phyloP scores from a whole-genome alignment of 2,888 invertebrate genomes.

The Sesia apiformis region DNA sequence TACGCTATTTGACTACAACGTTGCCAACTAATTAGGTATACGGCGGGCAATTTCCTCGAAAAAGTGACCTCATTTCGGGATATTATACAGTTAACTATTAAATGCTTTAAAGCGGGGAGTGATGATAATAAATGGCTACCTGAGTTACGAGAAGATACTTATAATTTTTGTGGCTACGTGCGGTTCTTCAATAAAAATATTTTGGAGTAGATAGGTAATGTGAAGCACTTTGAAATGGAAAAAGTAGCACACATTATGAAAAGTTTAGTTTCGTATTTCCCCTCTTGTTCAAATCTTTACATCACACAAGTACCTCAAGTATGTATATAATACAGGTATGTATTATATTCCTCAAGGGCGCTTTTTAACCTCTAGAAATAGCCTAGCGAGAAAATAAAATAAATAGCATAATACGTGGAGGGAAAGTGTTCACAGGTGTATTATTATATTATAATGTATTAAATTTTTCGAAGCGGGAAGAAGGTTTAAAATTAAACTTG shows the following conservation, averaged over 20 bases:
- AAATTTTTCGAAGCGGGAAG: no score
- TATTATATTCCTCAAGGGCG: not conserved
- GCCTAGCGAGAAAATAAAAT: not conserved
- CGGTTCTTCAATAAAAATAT: no score
- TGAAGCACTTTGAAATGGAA: not conserved
- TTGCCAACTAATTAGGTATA: slow-evolving; percentile 14
- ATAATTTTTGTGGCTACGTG: no score
- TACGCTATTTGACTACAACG: slow-evolving; percentile 15
- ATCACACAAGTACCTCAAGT: not conserved
- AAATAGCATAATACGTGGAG: not conserved
- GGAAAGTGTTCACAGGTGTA: not conserved
- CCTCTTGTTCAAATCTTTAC: not conserved
- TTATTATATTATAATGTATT: not conserved
- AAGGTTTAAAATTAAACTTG: no score
- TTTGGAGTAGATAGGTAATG: not conserved
- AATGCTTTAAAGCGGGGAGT: slow-evolving; percentile 7
- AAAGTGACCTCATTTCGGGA: slow-evolving; percentile 21
- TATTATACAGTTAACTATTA: slow-evolving; percentile 19
- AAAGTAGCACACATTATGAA: not conserved
- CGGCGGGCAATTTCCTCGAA: slow-evolving; percentile 17
- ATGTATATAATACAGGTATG: no score
- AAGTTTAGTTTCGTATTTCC: not conserved
- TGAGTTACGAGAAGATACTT: not conserved
- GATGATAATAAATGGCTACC: slow-evolving; percentile 1
- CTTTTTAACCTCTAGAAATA: not conserved